Evolutionary conservation across 1,140 invertebrate genomes (phyloP), one percentile per base, ranked within the genome.

Genomic region (Lordiphosa clarofinis): DNA sequence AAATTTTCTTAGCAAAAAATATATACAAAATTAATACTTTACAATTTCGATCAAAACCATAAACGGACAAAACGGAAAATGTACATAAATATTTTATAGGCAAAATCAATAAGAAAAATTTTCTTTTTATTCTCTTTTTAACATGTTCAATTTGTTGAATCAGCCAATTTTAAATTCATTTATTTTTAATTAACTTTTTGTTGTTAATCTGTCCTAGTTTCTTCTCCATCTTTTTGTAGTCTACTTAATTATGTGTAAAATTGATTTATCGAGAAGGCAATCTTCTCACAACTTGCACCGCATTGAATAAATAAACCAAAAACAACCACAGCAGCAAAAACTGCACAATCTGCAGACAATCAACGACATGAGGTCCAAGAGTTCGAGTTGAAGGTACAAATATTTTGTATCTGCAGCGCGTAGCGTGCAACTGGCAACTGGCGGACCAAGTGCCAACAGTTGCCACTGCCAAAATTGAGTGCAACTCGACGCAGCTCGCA

Each of bases 321-420:
- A 15, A 15, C 13, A 24, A 11, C 24, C 12, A n/a, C 24, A 28
- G 43, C 24, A 12, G 11, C 31, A 13, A 33, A 28, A 46, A 46
- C 43, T 46, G 43, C 43, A 46, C 24, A 11, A 33, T 33, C 43
- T 46, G 43, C 43, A 33, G 43, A 11, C 43, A 11, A 11, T 24
- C 21, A 44, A 11, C 15, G 8, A 28, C 21, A 10, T 31, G 24
- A 13, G 15, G 38, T 13, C 38, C 11, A 15, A 31, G 43, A 46
- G 43, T 11, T 11, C 21, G 7, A 6, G 6, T 8, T 31, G 7
- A 24, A 33, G n/a, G 24, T 46, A 12, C 11, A 31, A 40, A 21
- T 28, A 43, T 43, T 49, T 46, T 46, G 58, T 61, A 37, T 35
- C 28, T 71, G 67, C 67, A 67, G 35, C 54, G 71, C 58, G 39